These are phyloP conservation scores for Enhydra lutris DNA, from an alignment of 2,113 vertebrate genomes.

Conservation along the genomic window DNA sequence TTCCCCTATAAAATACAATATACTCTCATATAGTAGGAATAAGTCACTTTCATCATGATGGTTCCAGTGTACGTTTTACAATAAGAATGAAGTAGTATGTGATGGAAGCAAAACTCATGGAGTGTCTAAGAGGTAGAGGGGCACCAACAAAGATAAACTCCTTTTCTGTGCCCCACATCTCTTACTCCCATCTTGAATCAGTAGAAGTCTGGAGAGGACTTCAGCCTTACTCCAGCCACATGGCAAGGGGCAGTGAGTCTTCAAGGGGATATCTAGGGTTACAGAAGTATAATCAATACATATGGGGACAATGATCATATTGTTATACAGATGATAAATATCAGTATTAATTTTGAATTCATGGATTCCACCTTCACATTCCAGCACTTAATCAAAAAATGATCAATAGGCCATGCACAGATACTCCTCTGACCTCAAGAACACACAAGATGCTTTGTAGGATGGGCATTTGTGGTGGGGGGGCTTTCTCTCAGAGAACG, in stretches of 20 bases:
- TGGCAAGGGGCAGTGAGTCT: neutral
- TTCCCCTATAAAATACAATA: neutral
- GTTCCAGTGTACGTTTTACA: neutral
- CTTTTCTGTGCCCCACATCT: neutral
- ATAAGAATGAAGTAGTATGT: neutral
- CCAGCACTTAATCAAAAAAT: neutral
- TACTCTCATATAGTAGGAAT: neutral
- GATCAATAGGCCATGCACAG: neutral
- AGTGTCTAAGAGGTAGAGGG: neutral
- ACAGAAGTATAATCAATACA: neutral
- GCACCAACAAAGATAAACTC: neutral
- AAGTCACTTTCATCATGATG: neutral
- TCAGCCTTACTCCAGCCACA: neutral
- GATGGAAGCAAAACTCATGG: neutral
- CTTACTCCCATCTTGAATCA: neutral
- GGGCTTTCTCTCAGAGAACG: neutral
- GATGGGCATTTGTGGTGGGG: neutral
- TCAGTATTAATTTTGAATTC: neutral
- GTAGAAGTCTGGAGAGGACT: neutral
- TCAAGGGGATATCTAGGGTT: neutral
- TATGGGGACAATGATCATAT: neutral
- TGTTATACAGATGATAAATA: neutral
- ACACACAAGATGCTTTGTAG: neutral
- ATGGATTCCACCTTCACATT: neutral
- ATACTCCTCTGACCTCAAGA: neutral